Evolutionary conservation across 2,888 invertebrate species (phyloP), one percentile per base, ranked within the genome.

Genomic region (Drosophila tanythrix): DNA sequence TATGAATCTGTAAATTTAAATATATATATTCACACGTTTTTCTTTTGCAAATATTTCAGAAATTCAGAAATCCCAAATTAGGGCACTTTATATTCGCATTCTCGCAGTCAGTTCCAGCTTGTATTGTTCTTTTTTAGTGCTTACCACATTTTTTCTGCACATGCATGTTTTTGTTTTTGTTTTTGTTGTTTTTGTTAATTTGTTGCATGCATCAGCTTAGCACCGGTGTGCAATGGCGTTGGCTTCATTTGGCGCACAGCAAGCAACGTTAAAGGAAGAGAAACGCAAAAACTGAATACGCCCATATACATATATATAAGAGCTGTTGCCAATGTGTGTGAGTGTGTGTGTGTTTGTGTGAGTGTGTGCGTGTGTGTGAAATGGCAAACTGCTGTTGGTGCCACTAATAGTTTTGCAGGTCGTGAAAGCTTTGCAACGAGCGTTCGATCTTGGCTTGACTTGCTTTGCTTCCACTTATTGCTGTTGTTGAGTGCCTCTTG

Each of bases 371-470:
- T 29, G 55, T 55, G 38, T 48, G 40, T 73, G 50, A 56, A 48
- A 57, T 18, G 58, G 48, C 31, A 35, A 43, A 48, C 51, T 78
- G 75, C 58, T 72, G 83, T 74, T 71, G 74, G 50, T 86, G 81
- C 64, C 83, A 88, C 87, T 86, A 88, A 88, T 86, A 88, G 85
- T 86, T 88, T 83, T 74, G 46, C 87, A 82, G 88, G 78, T 86
- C 87, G 85, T 86, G 83, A 86, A 85, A 86, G 82, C 86, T 80
- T 86, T 88, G 76, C 74, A 75, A 68, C 63, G 66, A 68, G 74
- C 73, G 83, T 88, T 84, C 83, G 88, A 88, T 84, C 83, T 84
- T 75, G 78, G 63, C 63, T 60, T 59, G 70, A 66, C 76, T 79
- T 62, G 57, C 63, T 76, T 72, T 55, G 46, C 35, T 70, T 68